Conservation (phyloP, 2,888 invertebrate species). For the Maniola hyperantus region DNA sequence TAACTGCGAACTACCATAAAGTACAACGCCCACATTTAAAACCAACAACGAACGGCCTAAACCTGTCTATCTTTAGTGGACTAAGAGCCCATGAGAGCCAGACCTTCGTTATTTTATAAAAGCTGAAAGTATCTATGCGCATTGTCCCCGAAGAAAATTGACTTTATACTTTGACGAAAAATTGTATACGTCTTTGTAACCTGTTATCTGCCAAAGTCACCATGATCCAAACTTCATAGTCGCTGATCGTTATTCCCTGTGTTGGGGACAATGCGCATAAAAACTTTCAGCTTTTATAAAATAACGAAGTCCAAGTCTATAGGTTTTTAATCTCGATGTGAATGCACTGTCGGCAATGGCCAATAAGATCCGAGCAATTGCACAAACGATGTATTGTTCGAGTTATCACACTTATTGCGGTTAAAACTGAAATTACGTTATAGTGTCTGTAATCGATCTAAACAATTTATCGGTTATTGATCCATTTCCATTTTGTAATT, state of each 20-base stretch:
- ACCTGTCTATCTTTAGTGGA: constrained; percentile 47
- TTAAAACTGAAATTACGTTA: constrained; percentile 35
- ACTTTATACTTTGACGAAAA: no score
- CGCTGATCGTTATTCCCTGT: no score
- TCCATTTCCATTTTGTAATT: constrained; percentile 31
- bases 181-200: no score
- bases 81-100: no score
- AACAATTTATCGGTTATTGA: constrained; percentile 35
- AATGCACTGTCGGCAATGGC: constrained; percentile 48
- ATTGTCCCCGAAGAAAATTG: no score
- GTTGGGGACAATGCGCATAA: no score
- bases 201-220: no score
- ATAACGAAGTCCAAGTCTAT: constrained; percentile 2
- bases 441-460: constrained; percentile 31
- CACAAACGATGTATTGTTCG: constrained; percentile 29
- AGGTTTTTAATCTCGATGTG: constrained; percentile 61
- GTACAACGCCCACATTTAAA: constrained; percentile 57
- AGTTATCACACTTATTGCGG: constrained; percentile 28
- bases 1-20: constrained; percentile 51
- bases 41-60: constrained; percentile 54
- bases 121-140: no score
- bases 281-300: no score
- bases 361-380: constrained; percentile 28
- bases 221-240: no score
- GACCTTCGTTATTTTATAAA: no score